Conservation (phyloP, 2,797 vertebrate species). For the Morelia viridis region DNA sequence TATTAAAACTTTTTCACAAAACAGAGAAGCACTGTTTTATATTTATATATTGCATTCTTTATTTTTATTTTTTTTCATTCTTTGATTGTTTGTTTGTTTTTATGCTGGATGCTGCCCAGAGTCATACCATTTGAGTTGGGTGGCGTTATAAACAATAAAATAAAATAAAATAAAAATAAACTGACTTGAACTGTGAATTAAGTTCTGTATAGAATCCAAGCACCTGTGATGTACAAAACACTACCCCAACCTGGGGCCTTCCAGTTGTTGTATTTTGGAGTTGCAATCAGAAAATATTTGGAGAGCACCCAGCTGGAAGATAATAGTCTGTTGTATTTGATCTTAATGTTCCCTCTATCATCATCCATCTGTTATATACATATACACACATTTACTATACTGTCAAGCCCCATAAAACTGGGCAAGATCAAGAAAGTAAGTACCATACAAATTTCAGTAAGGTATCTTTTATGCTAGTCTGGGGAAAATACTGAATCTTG, state of each 20-base stretch:
- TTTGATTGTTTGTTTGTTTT: not conserved
- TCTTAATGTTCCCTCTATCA: not conserved
- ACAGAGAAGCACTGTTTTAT: not conserved
- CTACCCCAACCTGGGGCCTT: not conserved
- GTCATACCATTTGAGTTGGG: not conserved
- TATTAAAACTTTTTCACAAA: slow-evolving; percentile 29
- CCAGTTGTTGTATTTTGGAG: not conserved
- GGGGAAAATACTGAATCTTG: not conserved
- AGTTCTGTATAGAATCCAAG: not conserved
- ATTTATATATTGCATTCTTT: not conserved
- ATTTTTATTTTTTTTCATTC: not conserved
- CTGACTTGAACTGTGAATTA: not conserved
- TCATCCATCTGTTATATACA: not conserved
- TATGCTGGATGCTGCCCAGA: not conserved
- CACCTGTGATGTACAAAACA: not conserved
- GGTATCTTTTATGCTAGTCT: not conserved
- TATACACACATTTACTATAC: not conserved
- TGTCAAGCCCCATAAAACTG: not conserved
- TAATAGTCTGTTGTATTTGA: not conserved
- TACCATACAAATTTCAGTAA: not conserved
- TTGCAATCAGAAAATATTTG: not conserved
- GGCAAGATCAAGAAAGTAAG: not conserved
- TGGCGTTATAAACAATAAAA: not conserved
- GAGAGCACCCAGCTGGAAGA: not conserved
- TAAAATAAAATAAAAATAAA: not conserved